Percentiles rank a stretch among this genome's conserved stretches.
Evolutionary conservation across 2,888 invertebrate species (phyloP).

Genomic region (Volucella inanis): DNA sequence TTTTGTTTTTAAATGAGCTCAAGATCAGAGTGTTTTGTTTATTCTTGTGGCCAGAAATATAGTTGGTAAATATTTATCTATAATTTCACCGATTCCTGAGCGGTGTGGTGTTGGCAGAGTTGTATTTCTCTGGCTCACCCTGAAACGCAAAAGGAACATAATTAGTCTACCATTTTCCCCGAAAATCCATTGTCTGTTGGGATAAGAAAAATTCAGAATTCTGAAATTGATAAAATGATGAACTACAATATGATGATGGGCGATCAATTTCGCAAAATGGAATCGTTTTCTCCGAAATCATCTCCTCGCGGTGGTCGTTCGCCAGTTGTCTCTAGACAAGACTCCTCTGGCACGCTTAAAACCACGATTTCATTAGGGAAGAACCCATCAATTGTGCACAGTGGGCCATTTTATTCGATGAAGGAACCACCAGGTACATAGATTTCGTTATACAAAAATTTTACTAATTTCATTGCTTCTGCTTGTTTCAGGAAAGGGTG

Average conservation of each 20-base stretch:
- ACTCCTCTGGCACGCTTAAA: constrained; percentile 98
- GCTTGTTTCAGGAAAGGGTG: constrained; percentile 89
- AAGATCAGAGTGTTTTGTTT: constrained; percentile 15
- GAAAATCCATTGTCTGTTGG: background rate
- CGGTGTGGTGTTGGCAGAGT: constrained; percentile 30
- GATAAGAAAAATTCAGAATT: background rate
- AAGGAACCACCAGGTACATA: constrained; percentile 94
- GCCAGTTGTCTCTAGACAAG: constrained; percentile 97
- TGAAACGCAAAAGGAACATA: constrained; percentile 68
- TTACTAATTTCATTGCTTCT: too few relatives aligned
- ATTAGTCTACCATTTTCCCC: constrained; percentile 14
- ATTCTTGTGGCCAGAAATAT: constrained; percentile 6
- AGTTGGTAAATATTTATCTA: background rate
- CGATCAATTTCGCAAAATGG: constrained; percentile 96
- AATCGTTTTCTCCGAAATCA: constrained; percentile 97
- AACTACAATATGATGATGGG: constrained; percentile 91
- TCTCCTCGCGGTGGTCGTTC: constrained; percentile 97
- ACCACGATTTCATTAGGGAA: constrained; percentile 98
- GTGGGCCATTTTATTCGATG: constrained; percentile 99
- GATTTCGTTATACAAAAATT: too few relatives aligned
- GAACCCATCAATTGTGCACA: constrained; percentile 98
- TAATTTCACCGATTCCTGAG: background rate
- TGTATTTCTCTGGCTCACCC: constrained; percentile 58
- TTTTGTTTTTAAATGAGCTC: constrained; percentile 56
- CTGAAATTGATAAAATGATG: constrained; percentile 79